Conservation (phyloP, 2,888 invertebrate species). For the Palloptera scutellata region DNA sequence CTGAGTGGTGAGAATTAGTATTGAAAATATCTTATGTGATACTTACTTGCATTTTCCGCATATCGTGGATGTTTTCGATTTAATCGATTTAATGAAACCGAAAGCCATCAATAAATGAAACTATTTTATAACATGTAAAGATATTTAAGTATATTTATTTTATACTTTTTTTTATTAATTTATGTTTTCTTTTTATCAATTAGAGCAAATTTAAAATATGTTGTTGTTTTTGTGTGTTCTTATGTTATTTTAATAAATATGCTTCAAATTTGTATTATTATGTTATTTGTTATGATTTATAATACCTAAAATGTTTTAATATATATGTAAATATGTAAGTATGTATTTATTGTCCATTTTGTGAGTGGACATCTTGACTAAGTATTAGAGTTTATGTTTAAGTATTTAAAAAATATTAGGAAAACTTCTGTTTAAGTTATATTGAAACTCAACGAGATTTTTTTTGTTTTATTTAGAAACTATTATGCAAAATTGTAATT, state of each 20-base stretch:
- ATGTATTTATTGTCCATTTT: constrained; percentile 25
- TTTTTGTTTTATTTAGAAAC: too few relatives aligned
- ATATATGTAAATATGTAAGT: background rate
- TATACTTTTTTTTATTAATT: constrained; percentile 3
- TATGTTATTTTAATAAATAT: constrained; percentile 4
- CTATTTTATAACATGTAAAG: constrained; percentile 4
- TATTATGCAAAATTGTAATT: too few relatives aligned
- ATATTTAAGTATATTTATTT: constrained; percentile 8
- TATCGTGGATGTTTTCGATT: too few relatives aligned
- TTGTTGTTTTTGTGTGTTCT: background rate
- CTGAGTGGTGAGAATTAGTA: background rate
- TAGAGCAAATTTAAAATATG: constrained; percentile 12
- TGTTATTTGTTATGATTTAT: background rate
- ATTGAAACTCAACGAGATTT: constrained; percentile 17
- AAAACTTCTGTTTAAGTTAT: constrained; percentile 14
- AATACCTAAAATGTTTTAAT: background rate
- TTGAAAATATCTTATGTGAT: background rate
- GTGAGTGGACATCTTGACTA: constrained; percentile 19
- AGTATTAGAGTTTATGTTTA: background rate
- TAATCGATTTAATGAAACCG: too few relatives aligned
- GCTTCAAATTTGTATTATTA: background rate
- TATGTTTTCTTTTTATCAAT: background rate
- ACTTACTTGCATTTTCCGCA: too few relatives aligned
- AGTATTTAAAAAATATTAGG: constrained; percentile 9
- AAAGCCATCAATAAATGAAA: background rate